phyloP scores from a whole-genome alignment of 2,888 invertebrate genomes.

The Ophion ventricosus region DNA sequence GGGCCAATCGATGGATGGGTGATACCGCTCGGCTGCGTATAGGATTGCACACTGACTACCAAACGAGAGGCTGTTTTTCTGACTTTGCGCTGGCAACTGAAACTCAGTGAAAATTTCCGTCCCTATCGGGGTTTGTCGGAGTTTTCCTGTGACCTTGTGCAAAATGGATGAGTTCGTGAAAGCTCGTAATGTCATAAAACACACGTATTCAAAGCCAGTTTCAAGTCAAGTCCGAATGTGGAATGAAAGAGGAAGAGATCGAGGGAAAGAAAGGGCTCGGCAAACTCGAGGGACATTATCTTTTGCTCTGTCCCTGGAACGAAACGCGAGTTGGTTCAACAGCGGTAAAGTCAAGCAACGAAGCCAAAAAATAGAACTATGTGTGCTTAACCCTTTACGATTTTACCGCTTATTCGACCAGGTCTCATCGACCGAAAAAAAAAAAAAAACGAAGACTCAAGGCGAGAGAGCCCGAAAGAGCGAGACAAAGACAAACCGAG shows the following conservation, averaged over 20 bases:
- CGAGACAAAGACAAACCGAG: slow-evolving; percentile 66
- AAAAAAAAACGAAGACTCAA: slow-evolving; percentile 10
- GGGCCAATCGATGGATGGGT: not conserved
- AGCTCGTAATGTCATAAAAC: not conserved
- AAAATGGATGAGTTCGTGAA: too few relatives aligned
- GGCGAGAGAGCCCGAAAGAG: not conserved
- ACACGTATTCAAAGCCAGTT: not conserved
- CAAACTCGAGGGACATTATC: slow-evolving; percentile 30
- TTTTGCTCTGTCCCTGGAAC: slow-evolving; percentile 24
- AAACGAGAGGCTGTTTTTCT: too few relatives aligned
- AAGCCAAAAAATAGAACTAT: slow-evolving; percentile 42
- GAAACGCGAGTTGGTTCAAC: slow-evolving; percentile 6
- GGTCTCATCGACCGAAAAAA: slow-evolving; percentile 42
- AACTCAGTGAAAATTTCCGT: too few relatives aligned
- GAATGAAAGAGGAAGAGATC: not conserved
- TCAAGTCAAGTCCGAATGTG: not conserved
- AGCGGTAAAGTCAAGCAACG: slow-evolving; percentile 42
- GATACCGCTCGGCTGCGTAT: not conserved
- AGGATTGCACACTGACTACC: too few relatives aligned
- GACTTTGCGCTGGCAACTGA: too few relatives aligned
- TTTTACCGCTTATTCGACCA: not conserved
- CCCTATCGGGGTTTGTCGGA: too few relatives aligned
- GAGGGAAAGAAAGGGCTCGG: slow-evolving; percentile 13
- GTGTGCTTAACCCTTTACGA: slow-evolving; percentile 33
- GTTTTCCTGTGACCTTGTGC: too few relatives aligned